Conservation (phyloP, 2,888 invertebrate species). For the Carterocephalus palaemon region DNA sequence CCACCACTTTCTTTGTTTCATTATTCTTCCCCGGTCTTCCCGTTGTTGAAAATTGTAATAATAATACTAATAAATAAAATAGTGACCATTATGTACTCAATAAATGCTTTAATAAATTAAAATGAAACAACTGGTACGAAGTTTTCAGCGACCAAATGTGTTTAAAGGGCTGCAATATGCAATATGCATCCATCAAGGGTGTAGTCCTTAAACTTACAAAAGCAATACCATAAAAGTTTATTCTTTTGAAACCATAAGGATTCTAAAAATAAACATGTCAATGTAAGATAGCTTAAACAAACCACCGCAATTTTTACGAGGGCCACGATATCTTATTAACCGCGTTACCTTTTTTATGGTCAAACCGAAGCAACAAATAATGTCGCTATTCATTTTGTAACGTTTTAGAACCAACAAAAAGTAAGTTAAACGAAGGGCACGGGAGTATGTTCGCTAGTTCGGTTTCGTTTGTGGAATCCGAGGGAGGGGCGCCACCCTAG, state of each 20-base stretch:
- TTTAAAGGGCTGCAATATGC: no score
- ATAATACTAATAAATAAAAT: no score
- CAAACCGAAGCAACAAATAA: slow-evolving; percentile 20
- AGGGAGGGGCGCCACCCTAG: slow-evolving; percentile 55
- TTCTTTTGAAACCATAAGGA: no score
- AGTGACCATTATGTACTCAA: no score
- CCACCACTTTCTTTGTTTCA: no score
- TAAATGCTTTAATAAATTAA: no score
- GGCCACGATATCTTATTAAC: slow-evolving; percentile 12
- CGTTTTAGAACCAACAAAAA: slow-evolving; percentile 18
- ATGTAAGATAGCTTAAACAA: slow-evolving; percentile 11
- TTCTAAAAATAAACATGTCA: slow-evolving; percentile 10
- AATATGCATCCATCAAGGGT: no score
- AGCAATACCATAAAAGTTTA: background rate
- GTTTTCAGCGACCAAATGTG: no score
- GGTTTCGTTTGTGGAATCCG: slow-evolving; percentile 30
- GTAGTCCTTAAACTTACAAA: no score
- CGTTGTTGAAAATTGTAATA: no score
- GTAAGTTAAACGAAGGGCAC: slow-evolving; percentile 15
- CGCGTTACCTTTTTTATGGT: slow-evolving; percentile 19
- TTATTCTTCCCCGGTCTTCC: no score
- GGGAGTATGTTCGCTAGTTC: slow-evolving; percentile 21
- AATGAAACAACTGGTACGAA: no score
- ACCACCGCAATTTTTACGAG: slow-evolving; percentile 17
- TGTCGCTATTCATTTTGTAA: slow-evolving; percentile 12